These are phyloP conservation scores for Drosophila siamana DNA, from an alignment of 2,888 invertebrate genomes.

Conservation along the genomic window DNA sequence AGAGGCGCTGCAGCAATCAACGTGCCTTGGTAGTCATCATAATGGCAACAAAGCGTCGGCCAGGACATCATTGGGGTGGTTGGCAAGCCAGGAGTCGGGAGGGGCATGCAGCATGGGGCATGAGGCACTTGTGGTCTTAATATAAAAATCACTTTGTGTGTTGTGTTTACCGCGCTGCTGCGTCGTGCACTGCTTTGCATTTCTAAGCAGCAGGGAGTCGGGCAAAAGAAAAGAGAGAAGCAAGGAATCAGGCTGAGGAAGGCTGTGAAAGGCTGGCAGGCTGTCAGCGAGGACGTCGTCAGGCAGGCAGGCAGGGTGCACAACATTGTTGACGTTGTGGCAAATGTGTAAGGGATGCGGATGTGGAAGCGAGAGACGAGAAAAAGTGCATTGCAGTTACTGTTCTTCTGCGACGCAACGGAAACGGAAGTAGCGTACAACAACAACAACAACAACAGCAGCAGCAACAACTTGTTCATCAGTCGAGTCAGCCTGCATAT, in stretches of 20 bases:
- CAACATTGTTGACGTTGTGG: conserved; percentile 73
- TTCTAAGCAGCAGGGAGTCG: conserved; percentile 67
- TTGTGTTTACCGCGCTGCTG: conserved; percentile 67
- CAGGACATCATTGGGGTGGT: conserved; percentile 27
- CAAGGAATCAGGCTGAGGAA: conserved; percentile 8
- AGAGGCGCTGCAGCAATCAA: conserved; percentile 72
- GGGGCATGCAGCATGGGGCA: conserved; percentile 29
- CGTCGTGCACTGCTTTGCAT: conserved; percentile 74
- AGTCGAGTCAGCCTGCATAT: conserved; percentile 58
- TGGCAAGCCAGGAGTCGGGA: conserved; percentile 13
- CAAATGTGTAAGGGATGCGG: conserved; percentile 50
- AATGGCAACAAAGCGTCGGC: conserved; percentile 74
- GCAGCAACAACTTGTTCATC: conserved; percentile 46
- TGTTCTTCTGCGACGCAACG: conserved; percentile 63
- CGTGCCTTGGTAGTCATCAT: conserved; percentile 75
- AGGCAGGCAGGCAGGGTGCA: conserved; percentile 9
- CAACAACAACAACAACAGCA: conserved; percentile 22
- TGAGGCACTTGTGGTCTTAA: conserved; percentile 77
- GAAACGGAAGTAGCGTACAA: conserved; percentile 68
- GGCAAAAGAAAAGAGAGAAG: conserved; percentile 8
- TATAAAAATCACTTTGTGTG: conserved; percentile 81
- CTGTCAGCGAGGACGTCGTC: too few species aligned
- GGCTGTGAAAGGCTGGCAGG: conserved; percentile 4
- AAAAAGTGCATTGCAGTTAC: conserved; percentile 52
- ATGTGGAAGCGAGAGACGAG: conserved; percentile 30